Base-by-base conservation (phyloP, 2,888 invertebrate genomes). In the Amiota mariae region DNA sequence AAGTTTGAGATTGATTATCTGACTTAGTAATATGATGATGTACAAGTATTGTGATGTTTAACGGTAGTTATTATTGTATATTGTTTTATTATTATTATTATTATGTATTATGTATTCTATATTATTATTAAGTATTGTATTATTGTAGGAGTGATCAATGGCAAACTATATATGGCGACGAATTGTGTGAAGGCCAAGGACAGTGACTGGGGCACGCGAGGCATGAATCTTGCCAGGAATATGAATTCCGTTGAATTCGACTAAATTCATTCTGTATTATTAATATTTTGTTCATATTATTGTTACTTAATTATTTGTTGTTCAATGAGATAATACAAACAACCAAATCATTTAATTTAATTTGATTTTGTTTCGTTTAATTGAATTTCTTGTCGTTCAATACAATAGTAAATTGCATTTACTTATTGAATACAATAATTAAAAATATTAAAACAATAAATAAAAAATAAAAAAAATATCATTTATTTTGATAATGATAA, bases 181-280 rank as follows among this genome's bases (percentile, higher is more conserved):
- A 78, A 71, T 48, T 76, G 73, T 84, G 80, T 81, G 84, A 84
- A 82, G 82, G 82, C 76, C 84, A 82, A 84, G 82, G 82, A 80
- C 82, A 75, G 78, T 73, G 72, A 36, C 36, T 79, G 61, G 70
- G 70, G 77, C 49, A 72, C 68, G 56, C 70, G 66, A 49, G 59
- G 24, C 59, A 36, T 36, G 36, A 36, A 61, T 51, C 61, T 59
- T 51, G 66, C 66, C 66, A 66, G 66, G 66, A 66, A 66, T 66
- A 66, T 49, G 18, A 66, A 66, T 18, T 66, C 15, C 48, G 64
- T 6, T 36, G 6, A 36, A 36, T 36, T 36, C 36, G 4, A 36
- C 36, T 24, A 3, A 24, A 24, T 24, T 24, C 24, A 24, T 24
- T 36, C 36, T 36, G 36, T 36, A 36, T 36, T 36, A 36, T 36